These are phyloP conservation scores for Meloe dianella DNA, from an alignment of 2,888 invertebrate genomes.

Conservation along the genomic window DNA sequence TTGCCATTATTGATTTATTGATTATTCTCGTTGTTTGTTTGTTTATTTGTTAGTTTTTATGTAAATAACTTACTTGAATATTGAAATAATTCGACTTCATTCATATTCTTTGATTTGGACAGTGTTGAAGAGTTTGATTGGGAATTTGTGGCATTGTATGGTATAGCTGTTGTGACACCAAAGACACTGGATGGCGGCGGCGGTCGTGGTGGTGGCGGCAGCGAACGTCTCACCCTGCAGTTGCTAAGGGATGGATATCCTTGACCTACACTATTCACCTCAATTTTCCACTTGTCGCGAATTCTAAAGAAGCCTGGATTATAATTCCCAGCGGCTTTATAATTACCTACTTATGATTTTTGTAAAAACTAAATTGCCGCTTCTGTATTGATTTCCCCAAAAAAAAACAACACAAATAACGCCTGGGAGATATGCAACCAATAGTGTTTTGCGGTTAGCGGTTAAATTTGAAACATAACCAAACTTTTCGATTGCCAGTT, in stretches of 20 bases:
- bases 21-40: background rate
- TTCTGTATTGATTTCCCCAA: background rate
- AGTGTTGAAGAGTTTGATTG: constrained; percentile 15
- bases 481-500: too few relatives aligned
- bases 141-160: constrained; percentile 24
- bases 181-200: constrained; percentile 25
- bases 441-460: constrained; percentile 14
- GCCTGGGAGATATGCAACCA: constrained; percentile 25
- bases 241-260: constrained; percentile 22
- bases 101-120: constrained; percentile 69
- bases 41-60: background rate
- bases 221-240: background rate
- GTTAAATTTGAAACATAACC: too few relatives aligned
- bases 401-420: too few relatives aligned
- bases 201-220: constrained; percentile 18
- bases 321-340: too few relatives aligned
- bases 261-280: background rate
- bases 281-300: too few relatives aligned
- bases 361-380: background rate
- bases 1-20: background rate
- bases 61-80: constrained; percentile 82
- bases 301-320: too few relatives aligned
- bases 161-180: constrained; percentile 19
- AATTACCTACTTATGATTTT: too few relatives aligned
- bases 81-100: constrained; percentile 88